Evolutionary conservation across 2,113 vertebrate species (phyloP), one percentile per base, ranked within the genome.

Genomic region (Platycercus adscitus): DNA sequence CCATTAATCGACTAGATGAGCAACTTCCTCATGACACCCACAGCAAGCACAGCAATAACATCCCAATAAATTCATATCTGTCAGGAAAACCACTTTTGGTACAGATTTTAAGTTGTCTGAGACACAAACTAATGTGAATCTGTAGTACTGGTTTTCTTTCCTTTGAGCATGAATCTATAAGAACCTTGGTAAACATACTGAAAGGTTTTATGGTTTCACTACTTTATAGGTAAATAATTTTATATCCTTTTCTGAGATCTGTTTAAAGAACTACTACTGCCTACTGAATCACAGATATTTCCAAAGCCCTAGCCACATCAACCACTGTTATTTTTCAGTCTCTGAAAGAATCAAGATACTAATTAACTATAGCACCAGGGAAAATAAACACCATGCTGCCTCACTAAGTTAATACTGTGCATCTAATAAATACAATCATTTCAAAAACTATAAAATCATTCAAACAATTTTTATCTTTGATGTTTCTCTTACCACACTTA

Each of bases 401-500:
- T 91, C 80, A 29, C 86, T 76, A 76, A 87, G 86, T 90, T 94
- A 93, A 86, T 55, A 53, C 23, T 44, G 64, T 41, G 77, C 50
- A 95, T 90, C 82, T 88, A 95, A 81, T 88, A 89, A 96, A 95
- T 96, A 94, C 44, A 94, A 92, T 69, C 0, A 81, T 69, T 92
- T 93, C 7, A 23, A 89, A 93, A 95, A 93, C 76, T 86, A 78
- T 70, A 68, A 89, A 86, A 86, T 66, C 33, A 78, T 68, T 95
- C 55, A 76, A 85, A 93, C 66, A 60, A 81, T 92, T 92, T 93
- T 93, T 71, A 86, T 91, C 71, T 95, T 94, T 63, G 68, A 86
- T 0, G 1, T 80, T 94, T 89, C 78, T 91, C 56, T 81, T 79
- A 91, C 79, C 89, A 94, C 68, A 46, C 81, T 92, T 87, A 78